Conservation (phyloP, 2,113 vertebrate species). For the Thalassarche chlororhynchos region DNA sequence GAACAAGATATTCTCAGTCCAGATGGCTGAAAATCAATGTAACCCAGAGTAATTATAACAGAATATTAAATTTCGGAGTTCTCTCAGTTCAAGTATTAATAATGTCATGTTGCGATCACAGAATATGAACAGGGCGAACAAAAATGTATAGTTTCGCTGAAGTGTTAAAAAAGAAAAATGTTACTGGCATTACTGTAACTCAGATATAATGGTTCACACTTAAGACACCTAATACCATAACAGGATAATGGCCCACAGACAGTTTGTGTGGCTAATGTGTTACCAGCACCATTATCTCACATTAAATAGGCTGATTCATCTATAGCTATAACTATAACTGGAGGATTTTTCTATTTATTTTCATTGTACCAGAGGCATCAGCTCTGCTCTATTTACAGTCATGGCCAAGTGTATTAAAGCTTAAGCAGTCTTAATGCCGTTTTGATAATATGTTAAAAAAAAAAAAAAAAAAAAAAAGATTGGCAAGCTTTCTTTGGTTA, state of each 20-base stretch:
- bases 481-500: background rate
- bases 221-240: background rate
- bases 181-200: background rate
- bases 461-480: background rate
- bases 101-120: background rate
- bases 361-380: background rate
- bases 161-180: background rate
- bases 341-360: background rate
- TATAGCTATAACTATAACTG: background rate
- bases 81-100: background rate
- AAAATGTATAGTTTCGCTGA: background rate
- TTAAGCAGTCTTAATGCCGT: background rate
- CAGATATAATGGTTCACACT: background rate
- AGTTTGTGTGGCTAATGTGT: background rate
- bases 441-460: background rate
- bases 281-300: background rate
- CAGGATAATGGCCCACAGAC: background rate
- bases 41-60: background rate
- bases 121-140: background rate
- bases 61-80: background rate
- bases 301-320: background rate
- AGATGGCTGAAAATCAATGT: background rate
- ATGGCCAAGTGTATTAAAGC: background rate
- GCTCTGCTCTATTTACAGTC: background rate
- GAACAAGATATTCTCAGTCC: background rate